These are phyloP conservation scores for Andrena bucephala DNA, from an alignment of 2,888 invertebrate genomes.

Conservation along the genomic window DNA sequence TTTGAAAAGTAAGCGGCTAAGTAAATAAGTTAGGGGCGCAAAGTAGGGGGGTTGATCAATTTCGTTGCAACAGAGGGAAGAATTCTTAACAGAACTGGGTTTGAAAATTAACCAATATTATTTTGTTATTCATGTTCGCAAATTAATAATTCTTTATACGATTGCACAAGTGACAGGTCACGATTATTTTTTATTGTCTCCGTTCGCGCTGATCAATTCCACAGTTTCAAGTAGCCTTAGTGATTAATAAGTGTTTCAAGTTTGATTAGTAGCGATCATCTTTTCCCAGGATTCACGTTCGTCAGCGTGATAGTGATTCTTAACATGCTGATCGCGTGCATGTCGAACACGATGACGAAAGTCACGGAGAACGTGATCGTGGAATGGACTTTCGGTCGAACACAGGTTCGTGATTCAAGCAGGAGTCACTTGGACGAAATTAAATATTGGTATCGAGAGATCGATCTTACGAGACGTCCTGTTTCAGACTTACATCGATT, in stretches of 20 bases:
- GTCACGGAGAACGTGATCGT: slow-evolving; percentile 89
- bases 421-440: not conserved
- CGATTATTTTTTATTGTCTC: too few species aligned
- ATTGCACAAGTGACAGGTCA: too few species aligned
- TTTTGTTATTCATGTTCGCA: too few species aligned
- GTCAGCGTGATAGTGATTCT: slow-evolving; percentile 90
- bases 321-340: slow-evolving; percentile 93
- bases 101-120: too few species aligned
- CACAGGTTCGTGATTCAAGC: slow-evolving; percentile 84
- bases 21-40: too few species aligned
- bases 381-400: slow-evolving; percentile 92
- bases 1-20: not conserved
- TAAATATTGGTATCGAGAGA: not conserved
- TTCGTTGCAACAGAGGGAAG: too few species aligned
- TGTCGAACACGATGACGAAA: slow-evolving; percentile 91
- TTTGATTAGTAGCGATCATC: not conserved
- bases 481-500: slow-evolving; percentile 88
- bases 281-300: slow-evolving; percentile 87
- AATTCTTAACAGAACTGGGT: too few species aligned
- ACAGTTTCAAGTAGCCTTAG: too few species aligned
- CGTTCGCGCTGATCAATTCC: too few species aligned
- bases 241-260: too few species aligned
- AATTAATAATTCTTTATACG: too few species aligned
- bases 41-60: too few species aligned
- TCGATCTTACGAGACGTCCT: not conserved